phyloP scores from a whole-genome alignment of 1,140 invertebrate species.

The Papilio polyxenes region DNA sequence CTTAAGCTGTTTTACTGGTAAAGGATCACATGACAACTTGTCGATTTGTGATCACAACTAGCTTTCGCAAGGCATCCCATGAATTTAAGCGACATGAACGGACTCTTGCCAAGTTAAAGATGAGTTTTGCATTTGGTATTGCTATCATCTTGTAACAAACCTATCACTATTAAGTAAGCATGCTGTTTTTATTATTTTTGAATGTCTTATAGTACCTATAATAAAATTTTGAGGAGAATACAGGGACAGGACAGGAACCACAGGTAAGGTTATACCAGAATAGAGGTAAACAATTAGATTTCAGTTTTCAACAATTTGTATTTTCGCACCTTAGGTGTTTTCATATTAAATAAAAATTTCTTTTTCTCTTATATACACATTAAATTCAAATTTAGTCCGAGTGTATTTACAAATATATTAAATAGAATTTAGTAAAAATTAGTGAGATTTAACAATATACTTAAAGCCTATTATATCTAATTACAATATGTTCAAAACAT shows the following conservation, averaged over 20 bases:
- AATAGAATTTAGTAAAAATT: slow-evolving; percentile 81
- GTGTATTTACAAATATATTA: slow-evolving; percentile 81
- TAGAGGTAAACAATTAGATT: slow-evolving; percentile 56
- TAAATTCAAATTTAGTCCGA: slow-evolving; percentile 78
- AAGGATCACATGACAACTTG: too few relatives aligned
- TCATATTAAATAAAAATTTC: slow-evolving; percentile 78
- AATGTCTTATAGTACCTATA: too few relatives aligned
- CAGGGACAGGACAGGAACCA: not conserved
- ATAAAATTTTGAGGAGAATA: too few relatives aligned
- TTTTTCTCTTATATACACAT: slow-evolving; percentile 80
- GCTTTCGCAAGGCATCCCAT: too few relatives aligned
- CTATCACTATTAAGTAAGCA: too few relatives aligned
- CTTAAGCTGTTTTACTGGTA: too few relatives aligned
- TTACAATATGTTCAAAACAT: slow-evolving; percentile 71
- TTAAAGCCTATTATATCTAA: slow-evolving; percentile 66
- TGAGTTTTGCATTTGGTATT: too few relatives aligned
- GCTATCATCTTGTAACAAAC: too few relatives aligned
- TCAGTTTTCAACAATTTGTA: slow-evolving; percentile 79
- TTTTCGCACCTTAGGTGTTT: slow-evolving; percentile 79
- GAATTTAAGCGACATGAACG: too few relatives aligned
- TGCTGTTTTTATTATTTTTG: too few relatives aligned
- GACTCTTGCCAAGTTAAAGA: too few relatives aligned
- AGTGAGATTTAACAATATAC: slow-evolving; percentile 80
- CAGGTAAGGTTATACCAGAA: not conserved
- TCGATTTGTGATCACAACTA: too few relatives aligned